Evolutionary conservation across 2,113 vertebrate species (phyloP).

Genomic region (Pimephales promelas): DNA sequence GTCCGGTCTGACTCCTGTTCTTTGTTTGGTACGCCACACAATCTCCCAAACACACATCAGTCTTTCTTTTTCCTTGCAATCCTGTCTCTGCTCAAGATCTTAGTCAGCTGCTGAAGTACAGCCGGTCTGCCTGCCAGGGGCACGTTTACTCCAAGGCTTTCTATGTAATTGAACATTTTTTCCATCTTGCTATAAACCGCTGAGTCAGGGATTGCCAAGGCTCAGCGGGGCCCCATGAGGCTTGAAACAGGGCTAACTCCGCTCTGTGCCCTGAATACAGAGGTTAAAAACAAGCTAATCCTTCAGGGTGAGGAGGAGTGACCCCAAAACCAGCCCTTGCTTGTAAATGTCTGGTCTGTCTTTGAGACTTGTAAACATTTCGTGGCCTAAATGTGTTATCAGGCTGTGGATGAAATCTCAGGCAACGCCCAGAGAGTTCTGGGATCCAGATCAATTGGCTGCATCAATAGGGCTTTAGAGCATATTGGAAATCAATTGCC

Average conservation of each 20-base stretch:
- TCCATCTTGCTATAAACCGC: constrained; percentile 65
- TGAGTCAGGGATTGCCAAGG: constrained; percentile 67
- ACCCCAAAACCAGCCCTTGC: constrained; percentile 17
- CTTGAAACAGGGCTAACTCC: constrained; percentile 2
- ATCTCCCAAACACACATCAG: too few species aligned
- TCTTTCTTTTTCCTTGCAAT: not conserved
- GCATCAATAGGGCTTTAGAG: constrained; percentile 7
- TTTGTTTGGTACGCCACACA: constrained; percentile 19
- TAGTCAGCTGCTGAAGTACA: constrained; percentile 9
- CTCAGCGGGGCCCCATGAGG: constrained; percentile 34
- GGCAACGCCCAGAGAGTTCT: constrained; percentile 8
- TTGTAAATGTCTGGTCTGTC: constrained; percentile 24
- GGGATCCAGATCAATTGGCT: constrained; percentile 43
- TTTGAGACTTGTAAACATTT: constrained; percentile 24
- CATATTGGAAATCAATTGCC: constrained; percentile 28
- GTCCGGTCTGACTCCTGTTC: constrained; percentile 38
- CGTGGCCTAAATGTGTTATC: constrained; percentile 42
- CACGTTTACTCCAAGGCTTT: constrained; percentile 73
- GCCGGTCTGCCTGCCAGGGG: constrained; percentile 51
- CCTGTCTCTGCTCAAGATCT: constrained; percentile 22
- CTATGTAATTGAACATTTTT: constrained; percentile 75
- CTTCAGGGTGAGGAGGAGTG: not conserved
- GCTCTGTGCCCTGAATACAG: constrained; percentile 6
- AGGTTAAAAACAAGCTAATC: constrained; percentile 30
- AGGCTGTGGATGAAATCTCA: constrained; percentile 31